Conservation (phyloP, 2,113 vertebrate genomes). For the Pterocles gutturalis region DNA sequence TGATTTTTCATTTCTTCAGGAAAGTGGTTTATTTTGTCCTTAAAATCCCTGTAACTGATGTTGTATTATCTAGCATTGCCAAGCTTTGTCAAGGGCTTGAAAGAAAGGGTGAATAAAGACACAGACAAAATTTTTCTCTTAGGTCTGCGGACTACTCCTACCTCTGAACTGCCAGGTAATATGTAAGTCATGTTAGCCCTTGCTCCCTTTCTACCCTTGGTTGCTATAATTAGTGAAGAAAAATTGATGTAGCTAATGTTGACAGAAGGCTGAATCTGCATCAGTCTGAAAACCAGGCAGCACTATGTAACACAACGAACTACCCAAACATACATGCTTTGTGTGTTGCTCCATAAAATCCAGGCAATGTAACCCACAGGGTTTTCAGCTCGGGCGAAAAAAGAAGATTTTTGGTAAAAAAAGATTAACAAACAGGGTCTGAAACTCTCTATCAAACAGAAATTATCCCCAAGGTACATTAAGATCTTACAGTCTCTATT, state of each 20-base stretch:
- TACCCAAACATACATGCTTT: neutral
- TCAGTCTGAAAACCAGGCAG: constrained; percentile 16
- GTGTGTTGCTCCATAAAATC: neutral
- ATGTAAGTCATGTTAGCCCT: neutral
- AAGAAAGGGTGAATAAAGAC: neutral
- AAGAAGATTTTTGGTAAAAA: neutral
- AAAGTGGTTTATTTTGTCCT: constrained; percentile 7
- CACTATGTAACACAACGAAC: neutral
- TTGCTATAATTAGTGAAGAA: constrained; percentile 12
- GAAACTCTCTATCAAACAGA: neutral
- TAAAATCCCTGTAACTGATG: neutral
- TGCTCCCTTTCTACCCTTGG: neutral
- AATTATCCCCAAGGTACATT: neutral
- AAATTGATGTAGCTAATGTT: neutral
- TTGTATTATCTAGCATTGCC: neutral
- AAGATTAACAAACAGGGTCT: neutral
- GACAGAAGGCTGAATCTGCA: constrained; percentile 15
- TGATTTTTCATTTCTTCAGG: constrained; percentile 21
- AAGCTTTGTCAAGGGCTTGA: neutral
- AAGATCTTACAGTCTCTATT: constrained; percentile 42
- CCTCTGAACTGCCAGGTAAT: neutral
- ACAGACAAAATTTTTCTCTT: neutral
- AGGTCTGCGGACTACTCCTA: neutral
- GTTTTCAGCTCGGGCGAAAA: neutral
- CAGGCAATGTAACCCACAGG: neutral